Percentiles rank a stretch among this genome's conserved stretches.
These are phyloP conservation scores for Arctia plantaginis DNA, from an alignment of 2,888 invertebrate species.

Conservation along the genomic window DNA sequence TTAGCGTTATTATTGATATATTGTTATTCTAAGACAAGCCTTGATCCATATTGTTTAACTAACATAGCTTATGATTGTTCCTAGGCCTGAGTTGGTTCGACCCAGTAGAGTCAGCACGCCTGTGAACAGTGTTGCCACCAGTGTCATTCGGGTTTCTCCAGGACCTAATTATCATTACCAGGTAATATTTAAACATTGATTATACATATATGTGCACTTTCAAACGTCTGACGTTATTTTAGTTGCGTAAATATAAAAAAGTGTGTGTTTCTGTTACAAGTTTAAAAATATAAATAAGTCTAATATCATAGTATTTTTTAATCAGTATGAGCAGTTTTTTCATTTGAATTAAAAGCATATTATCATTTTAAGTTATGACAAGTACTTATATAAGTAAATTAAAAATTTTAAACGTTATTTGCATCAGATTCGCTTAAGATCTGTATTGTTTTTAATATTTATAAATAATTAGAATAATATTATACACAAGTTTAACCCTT, in stretches of 20 bases:
- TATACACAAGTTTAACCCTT: not conserved
- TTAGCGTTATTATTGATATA: slow-evolving; percentile 4
- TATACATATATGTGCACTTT: not conserved
- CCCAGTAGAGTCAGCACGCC: slow-evolving; percentile 85
- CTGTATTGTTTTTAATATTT: not conserved
- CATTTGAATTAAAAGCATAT: not conserved
- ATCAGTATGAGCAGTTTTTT: not conserved
- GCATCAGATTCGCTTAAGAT: not conserved
- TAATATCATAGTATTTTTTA: not conserved
- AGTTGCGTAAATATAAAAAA: not conserved
- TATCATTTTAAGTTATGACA: not conserved
- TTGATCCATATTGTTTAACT: slow-evolving; percentile 1
- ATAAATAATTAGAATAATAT: not conserved
- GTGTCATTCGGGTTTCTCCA: slow-evolving; percentile 94
- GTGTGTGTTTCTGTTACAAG: not conserved
- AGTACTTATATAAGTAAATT: not conserved
- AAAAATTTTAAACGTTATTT: not conserved
- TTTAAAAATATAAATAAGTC: no score
- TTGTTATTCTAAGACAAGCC: not conserved
- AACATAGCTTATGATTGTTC: not conserved
- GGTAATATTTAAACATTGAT: slow-evolving; percentile 53
- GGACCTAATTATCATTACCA: slow-evolving; percentile 87
- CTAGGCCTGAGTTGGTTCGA: slow-evolving; percentile 89
- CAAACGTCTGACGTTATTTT: not conserved
- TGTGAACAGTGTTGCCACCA: slow-evolving; percentile 88